phyloP scores from a whole-genome alignment of 2,888 invertebrate species.

The Drosophila robusta region DNA sequence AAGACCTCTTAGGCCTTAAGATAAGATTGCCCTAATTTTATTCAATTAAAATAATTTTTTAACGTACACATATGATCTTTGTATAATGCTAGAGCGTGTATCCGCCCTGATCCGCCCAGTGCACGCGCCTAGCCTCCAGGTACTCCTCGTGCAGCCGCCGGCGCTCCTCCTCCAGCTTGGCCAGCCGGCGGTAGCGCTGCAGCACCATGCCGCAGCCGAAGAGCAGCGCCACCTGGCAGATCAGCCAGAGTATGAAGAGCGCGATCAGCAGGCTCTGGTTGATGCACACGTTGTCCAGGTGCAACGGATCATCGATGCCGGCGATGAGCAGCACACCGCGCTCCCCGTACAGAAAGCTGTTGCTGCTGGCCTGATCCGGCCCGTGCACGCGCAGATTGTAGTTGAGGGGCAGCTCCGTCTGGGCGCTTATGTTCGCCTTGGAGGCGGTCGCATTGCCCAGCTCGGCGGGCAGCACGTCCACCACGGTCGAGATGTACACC shows the following conservation, averaged over 20 bases:
- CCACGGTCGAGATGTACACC: conserved; percentile 82
- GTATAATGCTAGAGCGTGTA: conserved; percentile 75
- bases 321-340: conserved; percentile 87
- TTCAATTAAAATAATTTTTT: conserved; percentile 64
- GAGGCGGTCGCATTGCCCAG: conserved; percentile 13
- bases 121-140: conserved; percentile 89
- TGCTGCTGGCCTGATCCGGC: conserved; percentile 86
- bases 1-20: conserved; percentile 50
- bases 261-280: conserved; percentile 89
- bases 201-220: conserved; percentile 86
- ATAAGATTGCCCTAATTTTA: conserved; percentile 66
- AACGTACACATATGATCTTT: conserved; percentile 30
- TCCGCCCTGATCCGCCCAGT: conserved; percentile 88
- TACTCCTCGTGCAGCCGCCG: conserved; percentile 87
- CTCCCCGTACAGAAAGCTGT: conserved; percentile 88
- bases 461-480: conserved; percentile 72
- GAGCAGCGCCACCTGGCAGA: conserved; percentile 87
- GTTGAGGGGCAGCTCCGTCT: conserved; percentile 84
- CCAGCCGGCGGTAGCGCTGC: conserved; percentile 86
- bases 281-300: conserved; percentile 86
- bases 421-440: conserved; percentile 20
- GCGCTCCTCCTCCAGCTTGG: conserved; percentile 85
- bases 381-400: conserved; percentile 87
- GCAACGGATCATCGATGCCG: conserved; percentile 85
- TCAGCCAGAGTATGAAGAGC: conserved; percentile 87